Evolutionary conservation across 2,113 vertebrate species (phyloP), one percentile per base, ranked within the genome.

Genomic region (Pica pica): DNA sequence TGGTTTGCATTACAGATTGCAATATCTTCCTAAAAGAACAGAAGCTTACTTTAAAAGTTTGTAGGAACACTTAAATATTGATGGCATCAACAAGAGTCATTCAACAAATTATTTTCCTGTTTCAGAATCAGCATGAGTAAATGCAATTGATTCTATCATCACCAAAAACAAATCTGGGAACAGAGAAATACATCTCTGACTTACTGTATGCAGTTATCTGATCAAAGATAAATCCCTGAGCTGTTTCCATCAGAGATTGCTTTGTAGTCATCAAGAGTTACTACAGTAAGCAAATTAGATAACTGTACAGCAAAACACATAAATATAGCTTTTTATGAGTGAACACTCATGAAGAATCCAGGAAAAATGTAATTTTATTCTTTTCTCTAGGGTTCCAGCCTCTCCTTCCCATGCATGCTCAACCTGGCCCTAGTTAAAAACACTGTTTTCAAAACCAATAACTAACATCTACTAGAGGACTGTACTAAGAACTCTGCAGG

Each of bases 51-150:
- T 83, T 73, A 68, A 10, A 76, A 30, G 47, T 49, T 60, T 41
- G 28, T 50, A 60, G 26, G 31, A 84, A 33, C 14, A 26, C 73
- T 79, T 85, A 76, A 87, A 79, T 79, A 71, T 31, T 68, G 49
- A 91, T 79, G 17, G 18, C 57, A 94, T 47, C 35, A 79, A 31
- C 37, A 79, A 76, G 28, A 84, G 23, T 49, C 33, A 75, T 22
- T 46, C 49, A 64, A 79, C 27, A 75, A 89, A 93, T 83, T 82
- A 63, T 83, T 79, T 87, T 87, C 41, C 28, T 60, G 14, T 76
- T 85, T 76, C 28, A 83, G 44, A 82, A 85, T 57, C 67, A 85
- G 37, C n/a, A 52, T 49, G 46, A 81, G 11, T 60, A 95, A 91
- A 89, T 47, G 28, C 4, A 85, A 79, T 78, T 87, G 74, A 89